phyloP scores from a whole-genome alignment of 2,797 vertebrate genomes.

The Hippopotamyrus pictus region DNA sequence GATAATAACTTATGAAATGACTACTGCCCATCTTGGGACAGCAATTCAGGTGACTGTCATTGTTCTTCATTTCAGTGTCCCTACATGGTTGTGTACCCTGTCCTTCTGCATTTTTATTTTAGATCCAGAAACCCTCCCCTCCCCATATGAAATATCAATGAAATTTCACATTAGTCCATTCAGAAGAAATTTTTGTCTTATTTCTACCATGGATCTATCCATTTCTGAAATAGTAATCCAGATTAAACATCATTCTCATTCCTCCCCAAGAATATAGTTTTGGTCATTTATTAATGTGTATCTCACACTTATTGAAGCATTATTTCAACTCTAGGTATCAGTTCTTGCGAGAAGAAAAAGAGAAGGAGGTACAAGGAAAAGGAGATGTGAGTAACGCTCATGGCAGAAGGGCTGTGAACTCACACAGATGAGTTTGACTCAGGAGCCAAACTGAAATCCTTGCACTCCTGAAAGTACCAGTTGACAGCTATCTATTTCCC shows the following conservation, averaged over 20 bases:
- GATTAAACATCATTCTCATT: background rate
- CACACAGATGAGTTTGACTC: background rate
- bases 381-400: slow-evolving; percentile 33
- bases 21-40: background rate
- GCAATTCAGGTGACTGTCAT: background rate
- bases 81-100: background rate
- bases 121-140: background rate
- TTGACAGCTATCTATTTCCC: slow-evolving; percentile 71
- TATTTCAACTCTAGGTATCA: background rate
- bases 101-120: background rate
- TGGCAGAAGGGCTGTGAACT: background rate
- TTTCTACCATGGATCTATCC: background rate
- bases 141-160: background rate
- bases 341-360: background rate
- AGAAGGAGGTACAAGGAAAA: background rate
- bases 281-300: background rate
- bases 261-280: background rate
- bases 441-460: slow-evolving; percentile 17
- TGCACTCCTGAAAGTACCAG: slow-evolving; percentile 54
- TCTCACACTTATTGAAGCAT: background rate
- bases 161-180: background rate
- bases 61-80: background rate
- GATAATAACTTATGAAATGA: background rate
- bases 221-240: background rate
- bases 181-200: background rate